phyloP scores from a whole-genome alignment of 2,113 vertebrate genomes.

The Chaetura pelagica region DNA sequence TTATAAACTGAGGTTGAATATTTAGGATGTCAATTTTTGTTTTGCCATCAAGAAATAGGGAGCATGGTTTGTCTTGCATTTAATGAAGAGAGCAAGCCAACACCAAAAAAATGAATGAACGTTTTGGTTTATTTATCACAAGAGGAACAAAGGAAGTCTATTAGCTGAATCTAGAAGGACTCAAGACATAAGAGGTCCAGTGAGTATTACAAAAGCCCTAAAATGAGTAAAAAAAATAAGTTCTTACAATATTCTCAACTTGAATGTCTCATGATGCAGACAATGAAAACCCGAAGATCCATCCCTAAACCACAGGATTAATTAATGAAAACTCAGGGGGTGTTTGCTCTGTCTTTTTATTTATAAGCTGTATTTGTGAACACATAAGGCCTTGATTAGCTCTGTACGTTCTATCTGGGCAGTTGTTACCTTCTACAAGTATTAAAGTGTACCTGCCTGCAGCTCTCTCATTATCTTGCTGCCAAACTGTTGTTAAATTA shows the following conservation, averaged over 20 bases:
- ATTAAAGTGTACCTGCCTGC: neutral
- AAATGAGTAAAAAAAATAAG: neutral
- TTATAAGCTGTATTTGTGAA: neutral
- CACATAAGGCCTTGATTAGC: neutral
- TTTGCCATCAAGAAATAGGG: neutral
- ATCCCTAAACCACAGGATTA: neutral
- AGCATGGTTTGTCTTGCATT: neutral
- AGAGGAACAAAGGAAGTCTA: neutral
- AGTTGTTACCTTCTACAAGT: neutral
- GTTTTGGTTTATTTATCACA: neutral
- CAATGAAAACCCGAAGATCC: neutral
- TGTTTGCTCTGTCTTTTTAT: neutral
- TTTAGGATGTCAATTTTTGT: neutral
- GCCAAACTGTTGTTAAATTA: neutral
- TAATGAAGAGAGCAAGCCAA: neutral
- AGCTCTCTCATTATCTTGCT: neutral
- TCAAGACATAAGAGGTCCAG: neutral
- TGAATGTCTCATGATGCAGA: neutral
- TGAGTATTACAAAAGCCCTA: neutral
- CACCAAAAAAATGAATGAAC: neutral
- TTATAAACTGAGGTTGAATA: neutral
- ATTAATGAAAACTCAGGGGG: neutral
- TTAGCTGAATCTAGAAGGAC: neutral
- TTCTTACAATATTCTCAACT: neutral
- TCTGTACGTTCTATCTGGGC: neutral